These are phyloP conservation scores for Cactoblastis cactorum DNA, from an alignment of 2,888 invertebrate genomes.

Conservation along the genomic window DNA sequence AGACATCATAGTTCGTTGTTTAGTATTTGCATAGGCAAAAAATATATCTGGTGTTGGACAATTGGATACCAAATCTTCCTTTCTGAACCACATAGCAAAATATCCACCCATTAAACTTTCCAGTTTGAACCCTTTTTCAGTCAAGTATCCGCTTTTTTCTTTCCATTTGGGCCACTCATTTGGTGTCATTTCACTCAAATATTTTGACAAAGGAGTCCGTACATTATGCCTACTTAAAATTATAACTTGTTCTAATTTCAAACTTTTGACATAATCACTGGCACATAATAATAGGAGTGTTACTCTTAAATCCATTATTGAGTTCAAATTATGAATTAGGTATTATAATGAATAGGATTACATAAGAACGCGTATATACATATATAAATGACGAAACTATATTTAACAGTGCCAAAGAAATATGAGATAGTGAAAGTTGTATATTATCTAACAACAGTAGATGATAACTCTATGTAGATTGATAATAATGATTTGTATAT, in stretches of 20 bases:
- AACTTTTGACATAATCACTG: slow-evolving; percentile 8
- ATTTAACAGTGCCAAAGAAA: too few species aligned
- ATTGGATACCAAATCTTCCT: slow-evolving; percentile 35
- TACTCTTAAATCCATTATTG: not conserved
- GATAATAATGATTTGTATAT: too few species aligned
- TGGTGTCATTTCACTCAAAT: slow-evolving; percentile 36
- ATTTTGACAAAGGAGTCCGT: slow-evolving; percentile 45
- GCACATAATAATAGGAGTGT: not conserved
- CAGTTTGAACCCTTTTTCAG: slow-evolving; percentile 49
- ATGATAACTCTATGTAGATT: too few species aligned
- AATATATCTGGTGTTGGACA: slow-evolving; percentile 50
- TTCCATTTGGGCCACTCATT: slow-evolving; percentile 48
- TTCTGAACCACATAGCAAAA: slow-evolving; percentile 46
- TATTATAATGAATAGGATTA: too few species aligned
- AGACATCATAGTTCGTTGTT: slow-evolving; percentile 55
- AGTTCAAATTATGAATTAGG: not conserved
- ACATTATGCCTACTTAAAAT: slow-evolving; percentile 57
- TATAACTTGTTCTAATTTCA: slow-evolving; percentile 43
- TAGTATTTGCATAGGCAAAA: slow-evolving; percentile 57
- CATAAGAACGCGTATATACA: too few species aligned
- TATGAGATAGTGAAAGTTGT: too few species aligned
- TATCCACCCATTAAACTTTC: slow-evolving; percentile 57
- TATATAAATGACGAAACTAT: too few species aligned
- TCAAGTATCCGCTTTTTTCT: slow-evolving; percentile 41
- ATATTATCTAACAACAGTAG: too few species aligned